These are phyloP conservation scores for Sus scrofa DNA, from an alignment of 2,113 vertebrate genomes.

Conservation along the genomic window DNA sequence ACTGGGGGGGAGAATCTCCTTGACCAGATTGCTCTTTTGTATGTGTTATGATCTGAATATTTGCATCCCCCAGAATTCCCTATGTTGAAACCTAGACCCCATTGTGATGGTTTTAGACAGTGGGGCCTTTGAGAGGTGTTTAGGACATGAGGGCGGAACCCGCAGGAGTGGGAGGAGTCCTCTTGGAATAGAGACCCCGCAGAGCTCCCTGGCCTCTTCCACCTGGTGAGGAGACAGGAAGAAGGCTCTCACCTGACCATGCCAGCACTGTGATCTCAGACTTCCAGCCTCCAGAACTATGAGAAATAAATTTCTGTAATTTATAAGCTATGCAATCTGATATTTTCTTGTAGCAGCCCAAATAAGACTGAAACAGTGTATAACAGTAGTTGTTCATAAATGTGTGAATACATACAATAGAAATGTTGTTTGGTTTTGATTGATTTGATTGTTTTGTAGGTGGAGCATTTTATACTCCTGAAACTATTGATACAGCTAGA, in stretches of 20 bases:
- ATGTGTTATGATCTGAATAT: not conserved
- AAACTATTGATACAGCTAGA: constrained; percentile 98
- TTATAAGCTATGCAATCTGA: not conserved
- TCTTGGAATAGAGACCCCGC: not conserved
- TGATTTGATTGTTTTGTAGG: constrained; percentile 87
- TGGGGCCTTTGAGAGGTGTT: not conserved
- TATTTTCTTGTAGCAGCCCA: not conserved
- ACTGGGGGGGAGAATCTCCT: not conserved
- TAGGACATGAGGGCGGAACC: not conserved
- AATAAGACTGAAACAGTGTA: not conserved
- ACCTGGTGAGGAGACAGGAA: not conserved
- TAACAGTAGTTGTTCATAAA: not conserved
- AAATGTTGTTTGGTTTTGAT: constrained; percentile 47
- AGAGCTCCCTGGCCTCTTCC: not conserved
- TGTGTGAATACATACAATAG: not conserved
- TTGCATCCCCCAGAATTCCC: not conserved
- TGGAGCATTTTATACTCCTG: constrained; percentile 98
- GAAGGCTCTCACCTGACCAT: not conserved
- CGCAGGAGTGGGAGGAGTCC: not conserved
- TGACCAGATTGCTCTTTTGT: not conserved
- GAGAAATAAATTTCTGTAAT: not conserved
- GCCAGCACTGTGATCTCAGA: not conserved
- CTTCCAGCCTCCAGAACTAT: not conserved
- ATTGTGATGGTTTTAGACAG: not conserved
- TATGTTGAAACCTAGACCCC: not conserved